A percentile compares a stretch with the other conserved stretches of the same genome.
These are phyloP conservation scores for Platycercus adscitus DNA, from an alignment of 2,113 vertebrate species.

Conservation along the genomic window DNA sequence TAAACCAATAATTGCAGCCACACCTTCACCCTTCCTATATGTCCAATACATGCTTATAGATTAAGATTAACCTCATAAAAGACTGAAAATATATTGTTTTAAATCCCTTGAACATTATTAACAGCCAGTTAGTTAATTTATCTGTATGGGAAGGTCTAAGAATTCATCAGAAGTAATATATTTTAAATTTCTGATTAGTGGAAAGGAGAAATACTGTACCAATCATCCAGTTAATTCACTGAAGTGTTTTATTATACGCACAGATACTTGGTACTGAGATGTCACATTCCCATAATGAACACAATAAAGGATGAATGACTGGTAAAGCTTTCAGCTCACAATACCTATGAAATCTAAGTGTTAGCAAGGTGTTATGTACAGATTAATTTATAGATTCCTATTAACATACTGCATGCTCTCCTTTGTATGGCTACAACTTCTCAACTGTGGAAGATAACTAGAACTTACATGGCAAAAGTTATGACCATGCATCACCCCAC, in stretches of 20 bases:
- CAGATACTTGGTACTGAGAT: conserved; percentile 61
- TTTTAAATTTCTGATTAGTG: conserved; percentile 58
- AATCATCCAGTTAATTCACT: conserved; percentile 64
- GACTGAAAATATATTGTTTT: conserved; percentile 28
- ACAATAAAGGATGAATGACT: conserved; percentile 68
- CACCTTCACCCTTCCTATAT: neutral
- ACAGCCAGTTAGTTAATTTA: conserved; percentile 61
- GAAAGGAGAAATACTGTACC: conserved; percentile 58
- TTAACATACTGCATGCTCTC: conserved; percentile 32
- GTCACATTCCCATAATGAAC: conserved; percentile 68
- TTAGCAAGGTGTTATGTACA: conserved; percentile 56
- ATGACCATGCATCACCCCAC: neutral
- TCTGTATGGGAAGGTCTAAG: conserved; percentile 32
- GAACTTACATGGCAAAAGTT: neutral
- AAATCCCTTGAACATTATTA: conserved; percentile 59
- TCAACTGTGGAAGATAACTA: neutral
- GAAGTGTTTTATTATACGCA: conserved; percentile 51
- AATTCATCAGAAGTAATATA: conserved; percentile 58
- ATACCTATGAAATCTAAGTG: conserved; percentile 67
- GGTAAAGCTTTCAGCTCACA: conserved; percentile 60
- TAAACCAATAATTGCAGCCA: neutral
- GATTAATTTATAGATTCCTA: conserved; percentile 70
- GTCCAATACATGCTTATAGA: neutral
- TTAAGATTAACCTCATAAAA: conserved; percentile 38
- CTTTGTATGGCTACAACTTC: conserved; percentile 13